These are phyloP conservation scores for Melanotaenia parkinsoni DNA, from an alignment of 2,797 vertebrate genomes.

Conservation along the genomic window DNA sequence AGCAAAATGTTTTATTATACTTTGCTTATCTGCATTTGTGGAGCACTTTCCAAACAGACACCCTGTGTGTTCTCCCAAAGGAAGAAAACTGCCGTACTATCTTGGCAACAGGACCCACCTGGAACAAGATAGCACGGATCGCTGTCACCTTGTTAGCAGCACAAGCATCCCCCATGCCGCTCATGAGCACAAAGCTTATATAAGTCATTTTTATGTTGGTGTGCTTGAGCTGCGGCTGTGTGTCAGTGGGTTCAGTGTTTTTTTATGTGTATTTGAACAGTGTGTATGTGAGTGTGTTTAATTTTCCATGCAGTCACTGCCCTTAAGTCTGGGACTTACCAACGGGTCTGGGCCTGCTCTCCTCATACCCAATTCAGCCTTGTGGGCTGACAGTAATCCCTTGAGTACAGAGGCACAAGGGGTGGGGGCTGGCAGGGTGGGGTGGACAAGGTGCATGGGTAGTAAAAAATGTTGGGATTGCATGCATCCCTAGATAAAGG, in stretches of 20 bases:
- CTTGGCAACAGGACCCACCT: constrained; percentile 54
- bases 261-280: constrained; percentile 68
- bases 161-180: constrained; percentile 44
- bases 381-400: constrained; percentile 78
- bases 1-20: constrained; percentile 53
- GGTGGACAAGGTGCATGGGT: constrained; percentile 44
- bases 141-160: constrained; percentile 56
- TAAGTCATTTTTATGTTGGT: constrained; percentile 59
- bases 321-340: constrained; percentile 77
- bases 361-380: constrained; percentile 72
- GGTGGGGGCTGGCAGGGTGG: constrained; percentile 50
- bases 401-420: constrained; percentile 63
- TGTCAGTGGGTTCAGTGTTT: constrained; percentile 79
- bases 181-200: constrained; percentile 53
- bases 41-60: constrained; percentile 27
- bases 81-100: constrained; percentile 49
- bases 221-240: constrained; percentile 48
- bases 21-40: constrained; percentile 48
- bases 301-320: constrained; percentile 84
- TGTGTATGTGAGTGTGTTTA: constrained; percentile 66
- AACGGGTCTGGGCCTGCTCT: constrained; percentile 80
- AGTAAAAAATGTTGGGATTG: constrained; percentile 43
- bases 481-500: constrained; percentile 51
- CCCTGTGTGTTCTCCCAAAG: constrained; percentile 33
- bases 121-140: constrained; percentile 70